Evolutionary conservation across 1,140 invertebrate genomes (phyloP).

Genomic region (Bombus superbus): DNA sequence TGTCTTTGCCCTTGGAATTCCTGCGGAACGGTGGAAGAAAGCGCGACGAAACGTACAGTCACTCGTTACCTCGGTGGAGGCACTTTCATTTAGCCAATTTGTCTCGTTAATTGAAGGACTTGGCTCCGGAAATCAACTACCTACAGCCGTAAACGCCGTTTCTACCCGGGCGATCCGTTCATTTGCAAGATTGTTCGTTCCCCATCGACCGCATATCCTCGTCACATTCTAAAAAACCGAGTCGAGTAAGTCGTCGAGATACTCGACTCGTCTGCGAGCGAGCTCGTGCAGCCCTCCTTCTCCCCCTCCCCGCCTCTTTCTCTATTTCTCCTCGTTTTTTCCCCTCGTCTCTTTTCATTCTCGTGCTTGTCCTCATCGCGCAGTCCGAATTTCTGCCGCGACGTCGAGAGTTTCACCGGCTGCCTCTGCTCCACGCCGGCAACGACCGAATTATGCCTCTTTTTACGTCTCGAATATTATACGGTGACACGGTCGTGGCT

Average conservation of each 20-base stretch:
- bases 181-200: slow-evolving; percentile 20
- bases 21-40: neutral
- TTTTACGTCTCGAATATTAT: slow-evolving; percentile 16
- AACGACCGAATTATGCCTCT: slow-evolving; percentile 35
- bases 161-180: neutral
- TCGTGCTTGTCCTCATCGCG: neutral
- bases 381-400: neutral
- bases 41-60: slow-evolving; percentile 17
- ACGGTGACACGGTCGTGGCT: neutral
- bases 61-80: slow-evolving; percentile 8
- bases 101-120: slow-evolving; percentile 39
- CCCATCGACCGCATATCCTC: neutral
- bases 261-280: slow-evolving; percentile 36
- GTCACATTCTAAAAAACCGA: slow-evolving; percentile 21
- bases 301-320: neutral
- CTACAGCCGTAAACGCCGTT: slow-evolving; percentile 13
- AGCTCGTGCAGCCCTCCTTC: too few relatives aligned
- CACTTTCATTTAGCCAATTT: slow-evolving; percentile 41
- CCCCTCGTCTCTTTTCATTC: neutral
- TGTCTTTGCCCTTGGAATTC: neutral
- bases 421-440: neutral
- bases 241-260: slow-evolving; percentile 45
- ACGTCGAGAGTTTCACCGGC: neutral
- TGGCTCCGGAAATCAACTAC: neutral
- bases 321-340: neutral